phyloP scores from a whole-genome alignment of 1,140 invertebrate species.

The Bombus balteatus region DNA sequence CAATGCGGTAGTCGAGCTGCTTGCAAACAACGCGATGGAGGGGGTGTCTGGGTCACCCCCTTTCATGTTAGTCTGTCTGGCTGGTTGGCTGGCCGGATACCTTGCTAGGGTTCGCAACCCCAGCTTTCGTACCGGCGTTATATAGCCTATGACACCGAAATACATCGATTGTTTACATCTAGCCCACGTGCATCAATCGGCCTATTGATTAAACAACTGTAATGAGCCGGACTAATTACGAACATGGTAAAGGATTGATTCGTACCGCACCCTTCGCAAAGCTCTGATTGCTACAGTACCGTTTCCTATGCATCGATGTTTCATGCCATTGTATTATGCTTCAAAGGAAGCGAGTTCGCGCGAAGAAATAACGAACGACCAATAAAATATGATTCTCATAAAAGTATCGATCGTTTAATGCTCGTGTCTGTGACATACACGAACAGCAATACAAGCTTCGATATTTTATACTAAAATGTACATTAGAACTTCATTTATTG shows the following conservation, averaged over 20 bases:
- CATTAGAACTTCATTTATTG: not conserved
- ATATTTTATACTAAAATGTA: too few species aligned
- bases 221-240: slow-evolving; percentile 23
- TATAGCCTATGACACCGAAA: slow-evolving; percentile 59
- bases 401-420: not conserved
- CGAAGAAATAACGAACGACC: not conserved
- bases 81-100: slow-evolving; percentile 73
- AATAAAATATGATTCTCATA: not conserved
- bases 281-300: too few species aligned
- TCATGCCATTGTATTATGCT: too few species aligned
- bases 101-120: slow-evolving; percentile 77
- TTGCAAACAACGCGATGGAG: slow-evolving; percentile 71
- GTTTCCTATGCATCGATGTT: too few species aligned
- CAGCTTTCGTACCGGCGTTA: slow-evolving; percentile 41
- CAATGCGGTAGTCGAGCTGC: slow-evolving; percentile 65
- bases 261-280: too few species aligned
- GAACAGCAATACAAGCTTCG: too few species aligned
- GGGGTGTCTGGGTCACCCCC: slow-evolving; percentile 81
- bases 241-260: not conserved
- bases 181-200: slow-evolving; percentile 34
- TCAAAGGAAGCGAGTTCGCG: not conserved
- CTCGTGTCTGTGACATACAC: not conserved
- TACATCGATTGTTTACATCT: slow-evolving; percentile 64
- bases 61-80: slow-evolving; percentile 75
- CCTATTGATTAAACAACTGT: slow-evolving; percentile 45